phyloP scores from a whole-genome alignment of 1,140 invertebrate species.

The Papilio helenus region DNA sequence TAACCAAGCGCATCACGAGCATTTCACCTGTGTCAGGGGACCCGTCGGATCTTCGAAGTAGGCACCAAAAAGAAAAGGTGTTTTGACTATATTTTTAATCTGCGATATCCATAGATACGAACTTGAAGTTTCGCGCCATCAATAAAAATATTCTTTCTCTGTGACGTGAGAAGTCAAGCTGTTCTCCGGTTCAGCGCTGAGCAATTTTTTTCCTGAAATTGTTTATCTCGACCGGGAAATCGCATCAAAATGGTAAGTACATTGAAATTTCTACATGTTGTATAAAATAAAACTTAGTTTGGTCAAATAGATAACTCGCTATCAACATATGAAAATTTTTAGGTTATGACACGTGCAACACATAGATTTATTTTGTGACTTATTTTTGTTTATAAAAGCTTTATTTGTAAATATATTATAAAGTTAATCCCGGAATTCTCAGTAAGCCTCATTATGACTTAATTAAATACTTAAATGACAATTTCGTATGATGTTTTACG shows the following conservation, averaged over 20 bases:
- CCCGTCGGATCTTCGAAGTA: too few relatives aligned
- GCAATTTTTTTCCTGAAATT: constrained; percentile 76
- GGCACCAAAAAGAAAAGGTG: background rate
- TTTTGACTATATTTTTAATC: background rate
- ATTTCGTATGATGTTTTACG: background rate
- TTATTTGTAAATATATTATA: background rate
- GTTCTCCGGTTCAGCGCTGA: constrained; percentile 81
- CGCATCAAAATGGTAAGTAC: constrained; percentile 72
- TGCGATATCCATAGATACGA: background rate
- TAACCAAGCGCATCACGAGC: too few relatives aligned
- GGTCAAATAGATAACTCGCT: background rate
- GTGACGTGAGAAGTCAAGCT: constrained; percentile 61
- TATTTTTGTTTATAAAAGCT: background rate
- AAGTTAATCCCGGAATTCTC: background rate
- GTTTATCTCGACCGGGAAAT: constrained; percentile 80
- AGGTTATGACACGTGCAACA: constrained; percentile 68
- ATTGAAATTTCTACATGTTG: background rate
- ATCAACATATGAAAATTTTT: background rate
- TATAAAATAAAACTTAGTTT: constrained; percentile 20
- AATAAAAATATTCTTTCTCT: constrained; percentile 44
- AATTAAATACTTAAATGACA: background rate
- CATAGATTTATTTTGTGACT: background rate
- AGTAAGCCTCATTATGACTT: background rate
- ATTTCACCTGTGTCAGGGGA: too few relatives aligned
- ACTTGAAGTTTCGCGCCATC: background rate